phyloP scores from a whole-genome alignment of 2,113 vertebrate genomes.

The Rhombomys opimus region DNA sequence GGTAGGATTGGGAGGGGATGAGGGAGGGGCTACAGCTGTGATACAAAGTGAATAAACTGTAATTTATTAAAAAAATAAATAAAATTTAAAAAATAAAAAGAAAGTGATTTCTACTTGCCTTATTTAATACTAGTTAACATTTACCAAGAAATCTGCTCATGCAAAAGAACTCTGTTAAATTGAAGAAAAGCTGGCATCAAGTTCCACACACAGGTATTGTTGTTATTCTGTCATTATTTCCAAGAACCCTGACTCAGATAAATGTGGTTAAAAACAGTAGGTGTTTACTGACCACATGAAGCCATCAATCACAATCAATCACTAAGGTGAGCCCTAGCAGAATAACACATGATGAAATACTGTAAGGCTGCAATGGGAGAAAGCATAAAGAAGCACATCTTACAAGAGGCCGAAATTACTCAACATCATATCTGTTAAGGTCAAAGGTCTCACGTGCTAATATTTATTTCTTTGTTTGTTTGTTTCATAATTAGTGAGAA shows the following conservation, averaged over 20 bases:
- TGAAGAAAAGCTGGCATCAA: slow-evolving; percentile 20
- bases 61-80: too few species aligned
- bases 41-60: too few species aligned
- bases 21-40: too few species aligned
- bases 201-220: background rate
- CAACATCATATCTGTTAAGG: background rate
- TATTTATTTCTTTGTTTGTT: background rate
- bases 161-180: background rate
- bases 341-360: slow-evolving; percentile 8
- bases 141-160: background rate
- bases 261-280: slow-evolving; percentile 65
- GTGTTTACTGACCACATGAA: slow-evolving; percentile 49
- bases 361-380: background rate
- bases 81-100: background rate
- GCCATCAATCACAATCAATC: slow-evolving; percentile 53
- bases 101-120: background rate
- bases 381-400: background rate
- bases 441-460: background rate
- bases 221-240: slow-evolving; percentile 46
- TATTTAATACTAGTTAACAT: background rate
- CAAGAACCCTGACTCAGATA: slow-evolving; percentile 58
- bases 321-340: slow-evolving; percentile 36
- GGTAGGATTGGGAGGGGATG: too few species aligned
- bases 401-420: slow-evolving; percentile 10
- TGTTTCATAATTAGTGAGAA: background rate